These are phyloP conservation scores for Drosophila leontia DNA, from an alignment of 1,140 invertebrate species.

Conservation along the genomic window DNA sequence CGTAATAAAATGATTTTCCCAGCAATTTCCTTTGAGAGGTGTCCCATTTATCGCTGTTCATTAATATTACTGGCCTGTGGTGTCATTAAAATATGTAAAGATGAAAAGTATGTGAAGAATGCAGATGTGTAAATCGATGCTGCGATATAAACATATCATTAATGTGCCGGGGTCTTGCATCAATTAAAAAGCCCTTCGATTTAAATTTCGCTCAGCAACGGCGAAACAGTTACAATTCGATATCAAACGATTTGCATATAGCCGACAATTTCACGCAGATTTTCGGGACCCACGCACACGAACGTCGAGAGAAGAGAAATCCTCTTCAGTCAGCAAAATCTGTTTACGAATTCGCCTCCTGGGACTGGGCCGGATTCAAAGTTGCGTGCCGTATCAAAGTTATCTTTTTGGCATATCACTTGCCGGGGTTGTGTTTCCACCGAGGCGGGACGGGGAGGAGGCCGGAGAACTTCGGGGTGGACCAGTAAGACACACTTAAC, in stretches of 20 bases:
- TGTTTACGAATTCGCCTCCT: conserved; percentile 38
- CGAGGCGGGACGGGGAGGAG: not conserved
- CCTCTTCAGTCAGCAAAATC: conserved; percentile 64
- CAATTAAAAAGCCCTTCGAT: conserved; percentile 39
- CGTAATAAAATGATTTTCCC: conserved; percentile 14
- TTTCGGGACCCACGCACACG: conserved; percentile 28
- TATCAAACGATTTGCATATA: conserved; percentile 59
- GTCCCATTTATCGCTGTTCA: conserved; percentile 21
- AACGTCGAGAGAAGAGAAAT: conserved; percentile 27
- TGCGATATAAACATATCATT: conserved; percentile 12
- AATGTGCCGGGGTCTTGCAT: not conserved
- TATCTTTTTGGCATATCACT: conserved; percentile 53
- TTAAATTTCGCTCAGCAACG: conserved; percentile 24
- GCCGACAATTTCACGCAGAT: conserved; percentile 53
- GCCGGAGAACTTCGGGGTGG: not conserved
- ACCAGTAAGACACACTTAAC: conserved; percentile 49
- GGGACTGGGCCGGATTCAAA: conserved; percentile 41
- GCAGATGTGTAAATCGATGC: conserved; percentile 1
- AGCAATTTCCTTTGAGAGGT: conserved; percentile 46
- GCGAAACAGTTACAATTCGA: conserved; percentile 11
- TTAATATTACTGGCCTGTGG: conserved; percentile 44
- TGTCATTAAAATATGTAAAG: conserved; percentile 60
- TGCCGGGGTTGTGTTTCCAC: not conserved
- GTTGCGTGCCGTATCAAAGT: conserved; percentile 50
- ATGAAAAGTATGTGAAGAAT: conserved; percentile 20